Percentiles rank a stretch among this genome's conserved stretches.
These are phyloP conservation scores for Premnoplex brunnescens DNA, from an alignment of 2,797 vertebrate genomes.

Conservation along the genomic window DNA sequence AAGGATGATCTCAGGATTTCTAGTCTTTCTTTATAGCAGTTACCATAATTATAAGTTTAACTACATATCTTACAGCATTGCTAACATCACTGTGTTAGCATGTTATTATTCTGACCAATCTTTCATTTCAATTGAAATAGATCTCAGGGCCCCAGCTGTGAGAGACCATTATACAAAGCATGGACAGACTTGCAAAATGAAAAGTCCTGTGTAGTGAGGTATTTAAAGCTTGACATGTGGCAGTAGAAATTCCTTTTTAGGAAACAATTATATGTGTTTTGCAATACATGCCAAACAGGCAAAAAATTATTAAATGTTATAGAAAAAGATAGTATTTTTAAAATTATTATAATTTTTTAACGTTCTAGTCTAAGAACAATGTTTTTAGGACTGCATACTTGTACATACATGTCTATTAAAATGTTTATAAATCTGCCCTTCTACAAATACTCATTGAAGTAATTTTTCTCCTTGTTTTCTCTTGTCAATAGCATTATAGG, in stretches of 20 bases:
- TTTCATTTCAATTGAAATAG: not conserved
- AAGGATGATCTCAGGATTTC: not conserved
- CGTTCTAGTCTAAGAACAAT: not conserved
- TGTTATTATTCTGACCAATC: not conserved
- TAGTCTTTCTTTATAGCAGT: not conserved
- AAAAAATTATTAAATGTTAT: not conserved
- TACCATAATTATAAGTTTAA: not conserved
- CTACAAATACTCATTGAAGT: not conserved
- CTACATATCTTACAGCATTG: not conserved
- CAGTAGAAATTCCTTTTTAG: not conserved
- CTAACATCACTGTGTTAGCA: not conserved
- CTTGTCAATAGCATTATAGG: not conserved
- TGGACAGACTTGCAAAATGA: not conserved
- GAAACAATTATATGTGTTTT: not conserved
- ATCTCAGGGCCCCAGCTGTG: not conserved
- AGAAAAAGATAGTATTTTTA: not conserved
- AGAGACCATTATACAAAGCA: not conserved
- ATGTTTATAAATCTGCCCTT: not conserved
- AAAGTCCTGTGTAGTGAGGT: not conserved
- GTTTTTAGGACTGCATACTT: not conserved
- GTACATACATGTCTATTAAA: not conserved
- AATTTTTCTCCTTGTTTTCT: not conserved
- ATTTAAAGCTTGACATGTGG: not conserved
- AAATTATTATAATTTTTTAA: not conserved
- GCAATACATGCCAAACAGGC: not conserved